A percentile compares a stretch with the other conserved stretches of the same genome.
These are phyloP conservation scores for Dicentrarchus labrax DNA, from an alignment of 2,113 vertebrate genomes.

Conservation along the genomic window DNA sequence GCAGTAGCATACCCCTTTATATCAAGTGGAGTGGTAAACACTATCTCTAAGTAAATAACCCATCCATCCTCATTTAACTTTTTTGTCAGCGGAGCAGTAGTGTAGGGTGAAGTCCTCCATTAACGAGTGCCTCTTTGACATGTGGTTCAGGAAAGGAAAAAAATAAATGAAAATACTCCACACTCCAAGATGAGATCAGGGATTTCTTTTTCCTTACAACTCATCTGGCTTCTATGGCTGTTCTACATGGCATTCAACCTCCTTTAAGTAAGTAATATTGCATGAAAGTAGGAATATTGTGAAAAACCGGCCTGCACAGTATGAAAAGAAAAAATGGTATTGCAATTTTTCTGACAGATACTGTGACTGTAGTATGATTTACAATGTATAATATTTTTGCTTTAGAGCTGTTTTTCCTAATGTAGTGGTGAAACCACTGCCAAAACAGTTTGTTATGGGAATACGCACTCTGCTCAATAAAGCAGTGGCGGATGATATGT, in stretches of 20 bases:
- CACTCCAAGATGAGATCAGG: slow-evolving; percentile 1
- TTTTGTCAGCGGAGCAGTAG: slow-evolving; percentile 60
- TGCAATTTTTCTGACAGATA: slow-evolving; percentile 7
- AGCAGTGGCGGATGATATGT: background rate
- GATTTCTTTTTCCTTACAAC: background rate
- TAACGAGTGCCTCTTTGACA: slow-evolving; percentile 59
- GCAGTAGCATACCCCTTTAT: slow-evolving; percentile 41
- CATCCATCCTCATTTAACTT: slow-evolving; percentile 66
- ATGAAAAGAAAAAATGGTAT: background rate
- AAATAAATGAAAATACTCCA: background rate
- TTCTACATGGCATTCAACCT: slow-evolving; percentile 20
- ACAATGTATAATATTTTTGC: background rate
- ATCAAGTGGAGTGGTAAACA: slow-evolving; percentile 53
- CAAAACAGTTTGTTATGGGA: background rate
- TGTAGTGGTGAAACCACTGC: background rate
- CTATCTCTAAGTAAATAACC: slow-evolving; percentile 55
- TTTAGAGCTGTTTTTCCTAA: slow-evolving; percentile 5
- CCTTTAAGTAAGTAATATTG: slow-evolving; percentile 5
- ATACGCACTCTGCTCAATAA: background rate
- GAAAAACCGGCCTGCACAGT: background rate
- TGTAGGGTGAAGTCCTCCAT: slow-evolving; percentile 44
- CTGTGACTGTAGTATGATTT: background rate
- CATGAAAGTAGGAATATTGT: background rate
- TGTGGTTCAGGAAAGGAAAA: slow-evolving; percentile 10
- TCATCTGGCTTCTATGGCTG: slow-evolving; percentile 39